Base-by-base conservation (phyloP, 2,888 invertebrate species). In the Oscheius sp. region DNA sequence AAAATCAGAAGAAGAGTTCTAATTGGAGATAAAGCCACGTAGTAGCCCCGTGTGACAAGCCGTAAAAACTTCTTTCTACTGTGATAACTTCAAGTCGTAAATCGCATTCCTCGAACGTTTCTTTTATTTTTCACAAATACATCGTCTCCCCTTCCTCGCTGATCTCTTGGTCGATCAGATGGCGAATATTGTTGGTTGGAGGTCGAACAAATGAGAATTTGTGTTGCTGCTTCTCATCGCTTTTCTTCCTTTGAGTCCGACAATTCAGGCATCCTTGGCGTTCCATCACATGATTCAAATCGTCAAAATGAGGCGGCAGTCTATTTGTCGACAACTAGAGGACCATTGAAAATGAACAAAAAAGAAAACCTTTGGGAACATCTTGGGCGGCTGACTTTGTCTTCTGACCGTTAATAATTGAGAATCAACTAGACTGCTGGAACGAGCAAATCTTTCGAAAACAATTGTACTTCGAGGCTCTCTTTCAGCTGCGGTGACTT, bases 401-500 rank as follows among this genome's bases (percentile, higher is more conserved):
- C 68, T 17, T 20, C 61, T 31, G 17, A 58, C 34, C 0, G 53
- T 53, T 5, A 74, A 65, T 4, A 74, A 27, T 17, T 74, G 74
- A 8, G 74, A 74, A 29, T 74, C 74, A 20, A 74, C 72, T 2
- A 74, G 61, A 0, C 69, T 70, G n/a, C 68, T 70, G 1, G 68
- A 68, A 37, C 74, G 63, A 0, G 74, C 72, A 58, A 77, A 77
- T 58, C 71, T 37, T 45, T 78, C 77, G 2, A 78, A 58, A 15
- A 78, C 72, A 31, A 78, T 70, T 15, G 80, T 66, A 34, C 79
- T 69, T 8, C 75, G 65, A n/a, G 83, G 77, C 23, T 75, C 71
- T 17, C 82, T 46, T 10, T 76, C 67, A 4, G 80, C 71, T 1
- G 84, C 83, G 12, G 84, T 84, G 1, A 84, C 81, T 27, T 78